Evolutionary conservation across 2,888 invertebrate genomes (phyloP).

Genomic region (Xanthostigma xanthostigma): DNA sequence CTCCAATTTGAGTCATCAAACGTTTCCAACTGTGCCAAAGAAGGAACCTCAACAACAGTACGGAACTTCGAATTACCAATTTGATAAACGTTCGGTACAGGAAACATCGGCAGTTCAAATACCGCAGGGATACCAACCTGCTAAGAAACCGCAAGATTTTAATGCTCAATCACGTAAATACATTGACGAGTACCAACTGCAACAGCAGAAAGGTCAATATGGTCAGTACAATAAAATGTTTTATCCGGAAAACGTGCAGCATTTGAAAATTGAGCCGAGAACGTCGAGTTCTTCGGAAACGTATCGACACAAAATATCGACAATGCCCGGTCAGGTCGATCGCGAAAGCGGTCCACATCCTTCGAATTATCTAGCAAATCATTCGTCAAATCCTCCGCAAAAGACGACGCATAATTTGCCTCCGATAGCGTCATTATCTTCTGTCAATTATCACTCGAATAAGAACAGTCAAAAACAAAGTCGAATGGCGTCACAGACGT

Average conservation of each 20-base stretch:
- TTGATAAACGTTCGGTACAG: not conserved
- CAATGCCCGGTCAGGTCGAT: slow-evolving; percentile 2
- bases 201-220: not conserved
- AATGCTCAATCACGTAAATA: not conserved
- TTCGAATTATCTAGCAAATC: not conserved
- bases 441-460: slow-evolving; percentile 29
- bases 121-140: not conserved
- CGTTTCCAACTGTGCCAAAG: too few relatives aligned
- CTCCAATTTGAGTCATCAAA: too few relatives aligned
- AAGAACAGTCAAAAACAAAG: slow-evolving; percentile 16
- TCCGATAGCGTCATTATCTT: slow-evolving; percentile 34
- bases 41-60: too few relatives aligned
- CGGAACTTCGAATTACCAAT: not conserved
- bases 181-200: not conserved
- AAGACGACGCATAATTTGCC: slow-evolving; percentile 34
- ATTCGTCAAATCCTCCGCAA: slow-evolving; percentile 15
- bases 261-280: not conserved
- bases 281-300: not conserved
- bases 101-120: not conserved
- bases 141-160: not conserved
- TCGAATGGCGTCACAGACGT: slow-evolving; percentile 17
- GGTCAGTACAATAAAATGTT: not conserved
- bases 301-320: not conserved
- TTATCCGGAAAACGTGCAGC: not conserved
- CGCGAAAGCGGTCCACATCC: slow-evolving; percentile 12